phyloP scores from a whole-genome alignment of 2,888 invertebrate genomes.

The Stramonita haemastoma region DNA sequence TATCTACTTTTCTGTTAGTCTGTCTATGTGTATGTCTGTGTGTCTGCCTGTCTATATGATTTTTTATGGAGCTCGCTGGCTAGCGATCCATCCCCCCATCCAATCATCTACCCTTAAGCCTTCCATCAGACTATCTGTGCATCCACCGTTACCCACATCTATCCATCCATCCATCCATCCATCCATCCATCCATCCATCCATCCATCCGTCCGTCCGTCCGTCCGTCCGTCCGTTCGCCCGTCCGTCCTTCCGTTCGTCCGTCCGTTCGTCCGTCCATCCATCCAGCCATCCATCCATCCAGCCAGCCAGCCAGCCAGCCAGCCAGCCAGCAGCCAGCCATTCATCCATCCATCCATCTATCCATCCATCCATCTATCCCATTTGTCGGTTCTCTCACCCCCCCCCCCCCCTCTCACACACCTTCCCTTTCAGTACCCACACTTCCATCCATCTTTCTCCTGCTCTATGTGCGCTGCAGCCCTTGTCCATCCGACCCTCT shows the following conservation, averaged over 20 bases:
- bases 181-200: background rate
- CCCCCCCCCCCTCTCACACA: too few species aligned
- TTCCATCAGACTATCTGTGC: too few species aligned
- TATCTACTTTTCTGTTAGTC: background rate
- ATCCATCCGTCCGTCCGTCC: too few species aligned
- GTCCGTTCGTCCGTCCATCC: too few species aligned
- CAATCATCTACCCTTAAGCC: too few species aligned
- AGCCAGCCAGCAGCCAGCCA: too few species aligned
- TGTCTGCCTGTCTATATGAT: background rate
- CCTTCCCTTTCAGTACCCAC: background rate
- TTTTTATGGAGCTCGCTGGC: background rate
- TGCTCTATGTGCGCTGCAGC: background rate
- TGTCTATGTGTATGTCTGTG: slow-evolving; percentile 15
- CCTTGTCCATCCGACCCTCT: background rate
- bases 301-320: too few species aligned
- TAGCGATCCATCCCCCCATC: too few species aligned
- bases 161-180: background rate
- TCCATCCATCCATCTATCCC: background rate
- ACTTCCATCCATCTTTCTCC: background rate
- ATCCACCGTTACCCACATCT: too few species aligned
- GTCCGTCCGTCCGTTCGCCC: too few species aligned
- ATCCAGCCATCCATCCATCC: background rate
- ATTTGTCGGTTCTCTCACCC: background rate
- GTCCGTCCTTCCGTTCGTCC: too few species aligned
- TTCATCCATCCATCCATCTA: background rate